phyloP scores from a whole-genome alignment of 1,140 invertebrate genomes.

The Apis mellifera region Amel_HAv3.1 CM009934.2:10842501-10843000 shows the following conservation, averaged over 20 bases:
- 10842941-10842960: too few species aligned
- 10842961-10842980: not conserved
- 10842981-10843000: conserved; percentile 10
- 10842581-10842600: conserved; percentile 9
- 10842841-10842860: not conserved
- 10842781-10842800: too few species aligned
- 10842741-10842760: conserved; percentile 1
- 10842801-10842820: too few species aligned
- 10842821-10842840: too few species aligned
- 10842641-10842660: conserved; percentile 31
- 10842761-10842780: too few species aligned
- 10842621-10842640: conserved; percentile 33
- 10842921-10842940: not conserved
- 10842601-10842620: conserved; percentile 61
- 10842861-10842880: not conserved
- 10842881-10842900: conserved; percentile 24
- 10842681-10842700: conserved; percentile 38
- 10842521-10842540: conserved; percentile 36
- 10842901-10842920: conserved; percentile 28
- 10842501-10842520: not conserved
- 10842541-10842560: not conserved
- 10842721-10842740: not conserved
- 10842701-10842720: not conserved
- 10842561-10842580: conserved; percentile 43
- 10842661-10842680: conserved; percentile 34